These are phyloP conservation scores for Picus viridis DNA, from an alignment of 2,797 vertebrate species.

Conservation along the genomic window DNA sequence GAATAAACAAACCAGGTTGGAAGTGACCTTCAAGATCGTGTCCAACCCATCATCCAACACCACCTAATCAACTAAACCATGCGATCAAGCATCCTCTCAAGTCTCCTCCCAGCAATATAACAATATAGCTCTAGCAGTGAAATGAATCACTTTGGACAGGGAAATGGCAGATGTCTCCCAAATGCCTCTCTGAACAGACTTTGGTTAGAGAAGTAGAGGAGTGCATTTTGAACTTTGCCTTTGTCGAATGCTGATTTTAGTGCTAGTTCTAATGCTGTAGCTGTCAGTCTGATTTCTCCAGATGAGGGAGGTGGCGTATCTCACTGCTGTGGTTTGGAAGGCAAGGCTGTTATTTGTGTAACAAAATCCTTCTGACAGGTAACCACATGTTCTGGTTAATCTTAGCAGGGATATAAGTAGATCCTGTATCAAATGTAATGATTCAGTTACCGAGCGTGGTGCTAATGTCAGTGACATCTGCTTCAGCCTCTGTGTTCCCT, in stretches of 20 bases:
- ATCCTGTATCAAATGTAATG: neutral
- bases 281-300: neutral
- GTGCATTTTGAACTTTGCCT: neutral
- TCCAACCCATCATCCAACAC: too few relatives aligned
- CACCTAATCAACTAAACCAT: too few relatives aligned
- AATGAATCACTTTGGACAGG: neutral
- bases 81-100: too few relatives aligned
- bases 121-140: neutral
- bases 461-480: conserved; percentile 24
- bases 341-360: neutral
- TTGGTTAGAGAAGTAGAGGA: neutral
- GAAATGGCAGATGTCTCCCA: neutral
- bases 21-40: too few relatives aligned
- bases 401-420: conserved; percentile 27
- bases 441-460: conserved; percentile 2
- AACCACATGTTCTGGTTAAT: conserved; percentile 28
- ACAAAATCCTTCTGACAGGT: neutral
- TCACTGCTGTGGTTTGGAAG: neutral
- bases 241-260: neutral
- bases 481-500: neutral
- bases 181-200: neutral
- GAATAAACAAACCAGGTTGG: too few relatives aligned
- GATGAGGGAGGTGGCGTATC: neutral
- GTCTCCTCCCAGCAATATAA: neutral
- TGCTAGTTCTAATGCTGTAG: neutral